Conservation (phyloP, 2,113 vertebrate genomes). For the Regulus satrapa region DNA sequence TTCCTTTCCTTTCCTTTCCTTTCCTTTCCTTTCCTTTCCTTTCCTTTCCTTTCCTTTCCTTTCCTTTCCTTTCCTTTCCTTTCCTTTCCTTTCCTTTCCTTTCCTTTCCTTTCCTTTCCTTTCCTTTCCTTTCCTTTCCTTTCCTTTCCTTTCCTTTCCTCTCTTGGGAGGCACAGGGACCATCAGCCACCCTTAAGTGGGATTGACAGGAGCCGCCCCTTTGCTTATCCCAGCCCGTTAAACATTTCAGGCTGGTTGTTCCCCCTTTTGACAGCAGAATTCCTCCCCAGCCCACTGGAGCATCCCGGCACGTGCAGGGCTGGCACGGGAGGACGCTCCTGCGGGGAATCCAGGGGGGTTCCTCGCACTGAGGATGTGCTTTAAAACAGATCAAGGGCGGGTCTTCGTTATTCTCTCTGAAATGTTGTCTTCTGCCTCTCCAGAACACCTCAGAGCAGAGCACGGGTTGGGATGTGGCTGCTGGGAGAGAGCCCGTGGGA, state of each 20-base stretch:
- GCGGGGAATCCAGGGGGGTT: fast-evolving
- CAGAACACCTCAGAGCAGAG: fast-evolving
- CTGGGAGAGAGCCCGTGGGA: not conserved
- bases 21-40: too few relatives aligned
- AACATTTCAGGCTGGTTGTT: fast-evolving
- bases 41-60: too few relatives aligned
- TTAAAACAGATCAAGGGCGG: not conserved
- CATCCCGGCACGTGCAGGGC: not conserved
- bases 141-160: too few relatives aligned
- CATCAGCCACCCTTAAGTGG: fast-evolving
- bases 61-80: too few relatives aligned
- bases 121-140: too few relatives aligned
- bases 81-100: too few relatives aligned
- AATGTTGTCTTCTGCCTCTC: not conserved
- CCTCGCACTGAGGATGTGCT: fast-evolving
- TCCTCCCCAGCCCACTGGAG: not conserved
- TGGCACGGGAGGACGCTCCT: not conserved
- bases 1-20: too few relatives aligned
- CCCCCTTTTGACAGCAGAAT: not conserved
- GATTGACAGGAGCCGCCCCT: not conserved
- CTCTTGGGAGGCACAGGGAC: not conserved
- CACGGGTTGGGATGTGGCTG: not conserved
- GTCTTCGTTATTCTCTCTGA: not conserved
- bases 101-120: too few relatives aligned
- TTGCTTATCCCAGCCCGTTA: not conserved